phyloP scores from a whole-genome alignment of 2,113 vertebrate genomes.

The Vidua chalybeata region DNA sequence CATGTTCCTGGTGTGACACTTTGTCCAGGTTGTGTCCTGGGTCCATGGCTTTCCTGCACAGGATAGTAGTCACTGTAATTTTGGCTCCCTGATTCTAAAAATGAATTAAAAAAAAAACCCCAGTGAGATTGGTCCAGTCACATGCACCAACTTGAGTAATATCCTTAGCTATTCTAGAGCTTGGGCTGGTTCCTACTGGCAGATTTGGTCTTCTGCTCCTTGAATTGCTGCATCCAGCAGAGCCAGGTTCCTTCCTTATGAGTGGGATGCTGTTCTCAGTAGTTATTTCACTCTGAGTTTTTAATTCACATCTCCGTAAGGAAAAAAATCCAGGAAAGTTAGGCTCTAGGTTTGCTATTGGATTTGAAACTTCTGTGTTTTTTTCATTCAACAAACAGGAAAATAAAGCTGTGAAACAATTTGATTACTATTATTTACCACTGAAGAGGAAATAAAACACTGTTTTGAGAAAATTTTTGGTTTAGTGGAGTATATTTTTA shows the following conservation, averaged over 20 bases:
- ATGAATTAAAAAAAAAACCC: fast-evolving
- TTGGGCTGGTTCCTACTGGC: neutral
- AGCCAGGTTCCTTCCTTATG: neutral
- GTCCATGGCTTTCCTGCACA: neutral
- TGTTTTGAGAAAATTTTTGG: neutral
- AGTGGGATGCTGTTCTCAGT: neutral
- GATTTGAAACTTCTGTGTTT: neutral
- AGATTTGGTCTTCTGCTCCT: neutral
- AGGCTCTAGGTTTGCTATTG: neutral
- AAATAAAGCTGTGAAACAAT: neutral
- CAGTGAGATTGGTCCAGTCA: neutral
- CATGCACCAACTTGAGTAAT: neutral
- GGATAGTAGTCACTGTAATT: neutral
- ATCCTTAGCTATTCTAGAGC: neutral
- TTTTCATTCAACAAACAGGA: neutral
- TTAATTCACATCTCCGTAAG: neutral
- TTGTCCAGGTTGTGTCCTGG: neutral
- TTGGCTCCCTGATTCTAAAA: neutral
- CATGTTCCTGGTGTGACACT: neutral
- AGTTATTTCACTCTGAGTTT: neutral
- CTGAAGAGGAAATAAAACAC: neutral
- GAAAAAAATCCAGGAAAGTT: neutral
- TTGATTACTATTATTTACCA: neutral
- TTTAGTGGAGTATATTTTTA: neutral
- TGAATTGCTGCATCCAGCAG: neutral